These are phyloP conservation scores for Micropoecilia bifurca DNA, from an alignment of 2,797 vertebrate species.

Conservation along the genomic window DNA sequence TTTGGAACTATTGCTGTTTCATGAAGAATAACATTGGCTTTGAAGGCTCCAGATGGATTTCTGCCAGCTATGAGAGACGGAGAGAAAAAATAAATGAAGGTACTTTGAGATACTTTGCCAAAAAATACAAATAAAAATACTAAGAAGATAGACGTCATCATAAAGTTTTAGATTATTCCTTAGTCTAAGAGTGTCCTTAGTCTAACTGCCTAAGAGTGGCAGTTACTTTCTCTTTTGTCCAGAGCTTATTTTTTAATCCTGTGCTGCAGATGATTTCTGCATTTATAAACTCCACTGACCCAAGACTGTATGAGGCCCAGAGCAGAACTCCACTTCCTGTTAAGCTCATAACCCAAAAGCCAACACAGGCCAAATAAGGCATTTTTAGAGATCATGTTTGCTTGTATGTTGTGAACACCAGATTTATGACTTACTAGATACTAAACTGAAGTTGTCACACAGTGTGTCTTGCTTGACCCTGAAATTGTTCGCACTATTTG, in stretches of 20 bases:
- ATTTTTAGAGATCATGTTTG: neutral
- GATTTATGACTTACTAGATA: neutral
- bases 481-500: neutral
- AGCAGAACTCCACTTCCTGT: neutral
- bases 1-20: conserved; percentile 1
- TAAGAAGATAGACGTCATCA: conserved; percentile 15
- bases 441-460: neutral
- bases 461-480: neutral
- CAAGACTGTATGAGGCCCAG: neutral
- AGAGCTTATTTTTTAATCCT: neutral
- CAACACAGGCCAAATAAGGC: neutral
- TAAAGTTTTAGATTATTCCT: neutral
- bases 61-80: conserved; percentile 7
- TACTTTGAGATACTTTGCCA: conserved; percentile 21
- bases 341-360: neutral
- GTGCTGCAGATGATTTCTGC: neutral
- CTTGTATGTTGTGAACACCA: neutral
- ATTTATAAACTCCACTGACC: neutral
- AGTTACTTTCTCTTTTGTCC: conserved; percentile 11
- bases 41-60: conserved; percentile 19
- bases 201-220: too few species aligned
- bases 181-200: too few species aligned
- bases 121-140: conserved; percentile 31
- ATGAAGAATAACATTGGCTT: conserved; percentile 22
- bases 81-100: neutral